A percentile compares a stretch with the other conserved stretches of the same genome.
Conservation (phyloP, 2,113 vertebrate genomes). For the Lontra canadensis region DNA sequence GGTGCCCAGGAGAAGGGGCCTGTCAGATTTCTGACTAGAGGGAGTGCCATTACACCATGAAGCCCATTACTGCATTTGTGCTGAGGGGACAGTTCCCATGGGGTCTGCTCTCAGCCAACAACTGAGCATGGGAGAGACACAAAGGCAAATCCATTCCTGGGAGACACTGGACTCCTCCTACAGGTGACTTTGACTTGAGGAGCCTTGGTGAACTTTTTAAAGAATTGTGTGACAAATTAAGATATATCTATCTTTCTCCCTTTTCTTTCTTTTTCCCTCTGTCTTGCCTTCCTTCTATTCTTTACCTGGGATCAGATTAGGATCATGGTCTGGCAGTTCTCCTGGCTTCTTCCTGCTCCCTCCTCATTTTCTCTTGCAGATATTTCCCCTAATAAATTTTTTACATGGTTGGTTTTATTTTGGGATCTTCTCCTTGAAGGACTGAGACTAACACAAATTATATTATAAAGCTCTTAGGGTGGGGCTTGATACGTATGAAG, state of each 20-base stretch:
- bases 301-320: background rate
- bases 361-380: background rate
- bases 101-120: background rate
- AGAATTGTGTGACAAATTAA: background rate
- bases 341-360: background rate
- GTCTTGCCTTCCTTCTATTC: too few relatives aligned
- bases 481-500: background rate
- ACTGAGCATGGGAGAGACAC: background rate
- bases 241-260: background rate
- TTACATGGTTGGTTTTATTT: background rate
- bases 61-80: background rate
- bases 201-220: background rate
- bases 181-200: background rate
- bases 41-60: background rate
- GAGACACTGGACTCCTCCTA: background rate
- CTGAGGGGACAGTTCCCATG: background rate
- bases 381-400: background rate
- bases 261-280: background rate
- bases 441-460: background rate
- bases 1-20: background rate
- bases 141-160: background rate
- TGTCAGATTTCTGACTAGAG: background rate
- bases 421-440: background rate
- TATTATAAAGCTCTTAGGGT: background rate
- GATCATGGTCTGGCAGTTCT: background rate